Conservation (phyloP, 2,888 invertebrate genomes). For the Serrognathus titanus region DNA sequence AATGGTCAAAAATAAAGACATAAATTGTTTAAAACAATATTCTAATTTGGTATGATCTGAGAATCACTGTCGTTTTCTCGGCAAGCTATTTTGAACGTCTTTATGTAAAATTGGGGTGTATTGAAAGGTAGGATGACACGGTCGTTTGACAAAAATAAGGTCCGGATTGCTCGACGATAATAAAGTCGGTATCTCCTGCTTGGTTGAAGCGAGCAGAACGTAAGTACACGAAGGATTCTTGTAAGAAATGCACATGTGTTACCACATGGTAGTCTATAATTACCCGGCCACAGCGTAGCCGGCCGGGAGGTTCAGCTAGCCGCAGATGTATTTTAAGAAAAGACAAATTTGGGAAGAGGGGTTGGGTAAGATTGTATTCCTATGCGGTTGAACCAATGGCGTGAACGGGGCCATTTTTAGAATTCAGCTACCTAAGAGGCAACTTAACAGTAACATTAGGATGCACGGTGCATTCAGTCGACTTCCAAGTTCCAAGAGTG, state of each 20-base stretch:
- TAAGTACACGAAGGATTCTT: background rate
- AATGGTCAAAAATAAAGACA: no score
- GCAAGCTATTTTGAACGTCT: no score
- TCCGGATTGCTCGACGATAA: no score
- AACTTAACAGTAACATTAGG: conserved; percentile 36
- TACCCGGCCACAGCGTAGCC: conserved; percentile 31
- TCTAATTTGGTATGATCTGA: no score
- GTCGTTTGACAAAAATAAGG: no score
- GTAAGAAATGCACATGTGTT: conserved; percentile 23
- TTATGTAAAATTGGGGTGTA: no score
- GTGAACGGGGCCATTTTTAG: conserved; percentile 50
- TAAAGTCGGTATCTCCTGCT: background rate
- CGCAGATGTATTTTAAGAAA: conserved; percentile 70
- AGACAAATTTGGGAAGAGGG: conserved; percentile 73
- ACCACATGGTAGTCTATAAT: conserved; percentile 30
- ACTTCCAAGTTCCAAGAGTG: conserved; percentile 2
- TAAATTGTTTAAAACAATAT: no score
- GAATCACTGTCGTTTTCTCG: no score
- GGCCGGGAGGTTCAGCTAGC: conserved; percentile 41
- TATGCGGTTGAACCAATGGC: conserved; percentile 43
- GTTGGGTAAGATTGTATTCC: conserved; percentile 38
- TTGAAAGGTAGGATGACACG: no score
- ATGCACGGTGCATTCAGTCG: conserved; percentile 33
- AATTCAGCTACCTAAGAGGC: conserved; percentile 42
- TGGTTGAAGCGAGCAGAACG: background rate